These are phyloP conservation scores for Prenolepis imparis DNA, from an alignment of 2,888 invertebrate species.

Conservation along the genomic window DNA sequence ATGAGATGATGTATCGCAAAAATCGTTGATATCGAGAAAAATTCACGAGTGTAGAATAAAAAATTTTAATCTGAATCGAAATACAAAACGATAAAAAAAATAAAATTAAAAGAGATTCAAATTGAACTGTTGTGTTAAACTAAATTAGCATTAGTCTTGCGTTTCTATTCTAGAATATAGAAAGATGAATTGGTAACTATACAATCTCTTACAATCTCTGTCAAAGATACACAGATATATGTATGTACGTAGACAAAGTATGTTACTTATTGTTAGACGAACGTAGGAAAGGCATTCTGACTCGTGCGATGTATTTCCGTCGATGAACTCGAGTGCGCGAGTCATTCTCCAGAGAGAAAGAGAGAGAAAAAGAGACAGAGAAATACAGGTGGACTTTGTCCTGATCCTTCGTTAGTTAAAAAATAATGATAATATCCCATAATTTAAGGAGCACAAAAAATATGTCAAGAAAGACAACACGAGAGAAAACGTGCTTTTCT, in stretches of 20 bases:
- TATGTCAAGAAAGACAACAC: neutral
- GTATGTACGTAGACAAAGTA: slow-evolving; percentile 36
- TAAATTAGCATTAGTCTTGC: neutral
- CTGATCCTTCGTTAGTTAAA: slow-evolving; percentile 61
- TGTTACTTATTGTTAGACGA: slow-evolving; percentile 40
- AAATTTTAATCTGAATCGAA: neutral
- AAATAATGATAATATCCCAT: slow-evolving; percentile 5
- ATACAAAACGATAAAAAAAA: neutral
- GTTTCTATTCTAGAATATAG: neutral
- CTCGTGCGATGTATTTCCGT: slow-evolving; percentile 75
- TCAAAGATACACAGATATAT: slow-evolving; percentile 49
- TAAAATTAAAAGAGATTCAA: neutral
- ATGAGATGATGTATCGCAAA: neutral
- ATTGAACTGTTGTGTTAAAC: too few species aligned
- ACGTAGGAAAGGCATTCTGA: slow-evolving; percentile 50
- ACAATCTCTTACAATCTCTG: slow-evolving; percentile 7
- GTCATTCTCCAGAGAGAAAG: slow-evolving; percentile 59
- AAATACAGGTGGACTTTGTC: slow-evolving; percentile 69
- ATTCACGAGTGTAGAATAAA: neutral
- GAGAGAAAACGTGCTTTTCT: neutral
- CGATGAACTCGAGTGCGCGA: slow-evolving; percentile 77
- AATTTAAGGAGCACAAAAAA: neutral
- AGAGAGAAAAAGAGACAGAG: slow-evolving; percentile 44
- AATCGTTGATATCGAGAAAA: neutral
- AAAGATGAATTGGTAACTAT: neutral